Percentiles rank a stretch among this genome's conserved stretches.
phyloP scores from a whole-genome alignment of 2,888 invertebrate genomes.

The Pecten maximus region DNA sequence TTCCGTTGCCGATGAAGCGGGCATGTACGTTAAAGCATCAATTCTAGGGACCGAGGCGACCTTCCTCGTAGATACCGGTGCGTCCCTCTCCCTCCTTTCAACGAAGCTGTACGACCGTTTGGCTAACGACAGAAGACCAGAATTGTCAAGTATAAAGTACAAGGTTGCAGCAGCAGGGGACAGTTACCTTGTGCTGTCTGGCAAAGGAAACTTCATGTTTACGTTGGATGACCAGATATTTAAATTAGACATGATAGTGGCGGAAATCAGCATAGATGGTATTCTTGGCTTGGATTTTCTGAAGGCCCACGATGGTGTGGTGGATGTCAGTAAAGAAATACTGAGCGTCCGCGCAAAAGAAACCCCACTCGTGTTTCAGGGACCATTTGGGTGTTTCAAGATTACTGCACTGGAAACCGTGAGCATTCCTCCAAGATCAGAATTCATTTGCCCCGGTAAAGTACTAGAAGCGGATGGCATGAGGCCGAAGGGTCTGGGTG shows the following conservation, averaged over 20 bases:
- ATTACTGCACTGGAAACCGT: constrained; percentile 37
- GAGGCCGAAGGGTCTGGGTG: background rate
- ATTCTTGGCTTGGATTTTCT: constrained; percentile 49
- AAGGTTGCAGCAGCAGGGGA: background rate
- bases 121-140: background rate
- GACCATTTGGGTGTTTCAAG: constrained; percentile 44
- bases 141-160: background rate
- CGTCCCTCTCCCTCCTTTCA: background rate
- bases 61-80: background rate
- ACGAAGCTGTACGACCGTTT: background rate
- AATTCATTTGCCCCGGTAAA: constrained; percentile 40
- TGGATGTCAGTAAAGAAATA: background rate
- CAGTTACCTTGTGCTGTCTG: background rate
- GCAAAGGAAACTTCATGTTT: constrained; percentile 4
- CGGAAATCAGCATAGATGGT: constrained; percentile 40
- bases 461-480: background rate
- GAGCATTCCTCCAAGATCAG: constrained; percentile 46
- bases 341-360: background rate
- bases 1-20: background rate
- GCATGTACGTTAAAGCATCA: background rate
- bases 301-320: background rate
- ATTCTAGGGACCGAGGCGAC: background rate
- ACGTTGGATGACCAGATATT: background rate
- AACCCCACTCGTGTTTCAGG: background rate
- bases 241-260: constrained; percentile 35